phyloP scores from a whole-genome alignment of 2,888 invertebrate genomes.

The Thymelicus acteon region DNA sequence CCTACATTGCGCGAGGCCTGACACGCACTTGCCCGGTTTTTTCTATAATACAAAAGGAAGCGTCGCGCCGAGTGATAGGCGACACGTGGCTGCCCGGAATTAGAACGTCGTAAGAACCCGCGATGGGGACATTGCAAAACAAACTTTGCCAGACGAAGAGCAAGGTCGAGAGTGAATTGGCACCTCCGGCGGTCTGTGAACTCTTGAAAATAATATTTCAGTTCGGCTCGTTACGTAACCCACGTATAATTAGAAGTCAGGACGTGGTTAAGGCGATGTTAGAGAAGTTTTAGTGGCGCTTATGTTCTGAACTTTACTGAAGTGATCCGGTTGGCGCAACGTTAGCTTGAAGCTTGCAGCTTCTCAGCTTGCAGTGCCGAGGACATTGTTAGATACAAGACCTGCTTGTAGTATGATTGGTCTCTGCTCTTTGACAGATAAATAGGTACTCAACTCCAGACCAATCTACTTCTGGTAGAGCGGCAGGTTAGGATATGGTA shows the following conservation, averaged over 20 bases:
- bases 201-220: slow-evolving; percentile 83
- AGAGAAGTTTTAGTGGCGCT: slow-evolving; percentile 31
- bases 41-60: slow-evolving; percentile 72
- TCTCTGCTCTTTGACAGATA: too few relatives aligned
- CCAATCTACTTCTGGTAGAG: too few relatives aligned
- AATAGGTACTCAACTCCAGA: too few relatives aligned
- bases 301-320: slow-evolving; percentile 8
- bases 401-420: too few relatives aligned
- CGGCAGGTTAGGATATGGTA: too few relatives aligned
- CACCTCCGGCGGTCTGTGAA: slow-evolving; percentile 69
- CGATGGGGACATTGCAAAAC: slow-evolving; percentile 55
- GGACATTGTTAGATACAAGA: too few relatives aligned
- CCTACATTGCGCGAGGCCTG: too few relatives aligned
- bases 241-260: slow-evolving; percentile 77
- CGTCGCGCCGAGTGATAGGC: slow-evolving; percentile 80
- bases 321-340: background rate
- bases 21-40: too few relatives aligned
- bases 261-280: slow-evolving; percentile 53
- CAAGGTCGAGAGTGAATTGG: slow-evolving; percentile 60
- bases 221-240: slow-evolving; percentile 78
- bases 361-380: background rate
- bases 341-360: too few relatives aligned
- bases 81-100: slow-evolving; percentile 72
- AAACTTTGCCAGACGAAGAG: slow-evolving; percentile 56
- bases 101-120: slow-evolving; percentile 60